Conservation (phyloP, 1,140 invertebrate genomes). For the Aporrectodea caliginosa region DNA sequence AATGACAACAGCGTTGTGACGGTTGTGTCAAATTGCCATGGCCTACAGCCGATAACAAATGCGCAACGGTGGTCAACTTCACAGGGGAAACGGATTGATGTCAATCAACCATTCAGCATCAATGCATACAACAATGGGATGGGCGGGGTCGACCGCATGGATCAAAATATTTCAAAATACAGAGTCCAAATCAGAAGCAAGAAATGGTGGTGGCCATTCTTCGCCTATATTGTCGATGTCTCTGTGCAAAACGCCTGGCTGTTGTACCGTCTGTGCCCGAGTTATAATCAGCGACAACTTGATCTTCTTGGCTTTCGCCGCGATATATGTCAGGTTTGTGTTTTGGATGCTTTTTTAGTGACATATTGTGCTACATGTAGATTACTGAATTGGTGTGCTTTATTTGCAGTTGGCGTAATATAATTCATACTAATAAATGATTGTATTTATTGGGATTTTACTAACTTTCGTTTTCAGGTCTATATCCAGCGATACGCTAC, state of each 20-base stretch:
- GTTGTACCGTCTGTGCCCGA: not conserved
- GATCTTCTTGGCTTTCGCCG: too few relatives aligned
- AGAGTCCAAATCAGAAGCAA: not conserved
- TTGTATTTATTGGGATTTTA: too few relatives aligned
- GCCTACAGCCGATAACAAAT: not conserved
- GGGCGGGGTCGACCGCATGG: conserved; percentile 6
- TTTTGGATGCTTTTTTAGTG: too few relatives aligned
- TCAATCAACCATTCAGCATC: not conserved
- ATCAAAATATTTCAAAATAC: conserved; percentile 1
- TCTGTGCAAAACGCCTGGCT: conserved; percentile 4
- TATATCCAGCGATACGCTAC: too few relatives aligned
- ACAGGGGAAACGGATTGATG: not conserved
- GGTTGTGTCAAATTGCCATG: not conserved
- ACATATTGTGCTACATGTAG: too few relatives aligned
- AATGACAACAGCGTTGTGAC: conserved; percentile 9
- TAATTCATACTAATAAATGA: too few relatives aligned
- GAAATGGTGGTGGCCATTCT: conserved; percentile 16
- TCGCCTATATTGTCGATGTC: not conserved
- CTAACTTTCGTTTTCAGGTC: too few relatives aligned
- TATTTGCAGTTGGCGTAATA: too few relatives aligned
- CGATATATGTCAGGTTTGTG: too few relatives aligned
- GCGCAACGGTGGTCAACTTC: not conserved
- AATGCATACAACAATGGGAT: not conserved
- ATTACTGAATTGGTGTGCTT: too few relatives aligned
- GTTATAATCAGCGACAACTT: not conserved